A percentile compares a stretch with the other conserved stretches of the same genome.
phyloP scores from a whole-genome alignment of 2,113 vertebrate species.

The Nesospiza acunhae region DNA sequence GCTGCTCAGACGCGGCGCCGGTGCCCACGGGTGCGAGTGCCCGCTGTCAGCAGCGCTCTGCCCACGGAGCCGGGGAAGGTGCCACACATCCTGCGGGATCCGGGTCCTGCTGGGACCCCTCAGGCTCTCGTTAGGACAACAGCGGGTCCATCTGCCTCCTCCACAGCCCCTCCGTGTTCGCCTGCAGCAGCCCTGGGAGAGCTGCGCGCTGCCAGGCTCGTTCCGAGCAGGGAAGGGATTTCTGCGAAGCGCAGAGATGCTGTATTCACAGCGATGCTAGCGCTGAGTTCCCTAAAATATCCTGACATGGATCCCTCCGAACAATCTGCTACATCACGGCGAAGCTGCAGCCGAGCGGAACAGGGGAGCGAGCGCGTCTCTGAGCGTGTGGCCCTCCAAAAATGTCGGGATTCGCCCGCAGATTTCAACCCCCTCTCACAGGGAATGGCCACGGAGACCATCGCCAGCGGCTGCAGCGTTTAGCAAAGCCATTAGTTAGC shows the following conservation, averaged over 20 bases:
- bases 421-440: background rate
- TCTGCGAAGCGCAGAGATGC: background rate
- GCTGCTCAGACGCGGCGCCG: background rate
- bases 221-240: background rate
- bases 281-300: background rate
- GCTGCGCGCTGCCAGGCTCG: background rate
- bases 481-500: background rate
- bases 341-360: background rate
- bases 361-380: background rate
- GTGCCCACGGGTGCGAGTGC: background rate
- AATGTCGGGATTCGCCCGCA: background rate
- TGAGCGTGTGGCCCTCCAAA: background rate
- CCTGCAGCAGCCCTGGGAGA: background rate
- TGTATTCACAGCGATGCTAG: background rate
- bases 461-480: background rate
- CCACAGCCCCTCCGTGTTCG: background rate
- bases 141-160: background rate
- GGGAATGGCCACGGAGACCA: background rate
- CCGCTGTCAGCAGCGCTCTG: too few relatives aligned
- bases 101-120: background rate
- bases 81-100: background rate
- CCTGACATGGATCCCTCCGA: background rate
- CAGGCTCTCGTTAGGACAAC: background rate
- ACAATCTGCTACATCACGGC: background rate
- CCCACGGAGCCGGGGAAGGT: fast-evolving